A percentile compares a stretch with the other conserved stretches of the same genome.
These are phyloP conservation scores for Drosophila melanogaster DNA, from an alignment of 1,140 invertebrate genomes.

Conservation along the genomic window Release_6_plus_ISO1_MT NC_004354.4:11055001-11055500, in stretches of 20 bases:
- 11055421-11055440: conserved; percentile 81
- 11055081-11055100: conserved; percentile 33
- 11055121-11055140: neutral
- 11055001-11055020: conserved; percentile 12
- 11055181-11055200: conserved; percentile 57
- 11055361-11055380: conserved; percentile 62
- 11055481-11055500: conserved; percentile 43
- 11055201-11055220: conserved; percentile 3
- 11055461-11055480: neutral
- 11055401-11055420: conserved; percentile 76
- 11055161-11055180: conserved; percentile 37
- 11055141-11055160: conserved; percentile 6
- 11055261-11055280: conserved; percentile 4
- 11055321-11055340: conserved; percentile 64
- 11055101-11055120: conserved; percentile 6
- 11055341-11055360: conserved; percentile 73
- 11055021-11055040: conserved; percentile 51
- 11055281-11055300: conserved; percentile 13
- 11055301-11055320: conserved; percentile 54
- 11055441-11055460: conserved; percentile 58
- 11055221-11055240: neutral
- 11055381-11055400: conserved; percentile 72
- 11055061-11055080: conserved; percentile 45
- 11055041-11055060: conserved; percentile 56
- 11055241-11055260: neutral